Evolutionary conservation across 2,113 vertebrate genomes (phyloP).

Genomic region (Gnathonemus longibarbis): DNA sequence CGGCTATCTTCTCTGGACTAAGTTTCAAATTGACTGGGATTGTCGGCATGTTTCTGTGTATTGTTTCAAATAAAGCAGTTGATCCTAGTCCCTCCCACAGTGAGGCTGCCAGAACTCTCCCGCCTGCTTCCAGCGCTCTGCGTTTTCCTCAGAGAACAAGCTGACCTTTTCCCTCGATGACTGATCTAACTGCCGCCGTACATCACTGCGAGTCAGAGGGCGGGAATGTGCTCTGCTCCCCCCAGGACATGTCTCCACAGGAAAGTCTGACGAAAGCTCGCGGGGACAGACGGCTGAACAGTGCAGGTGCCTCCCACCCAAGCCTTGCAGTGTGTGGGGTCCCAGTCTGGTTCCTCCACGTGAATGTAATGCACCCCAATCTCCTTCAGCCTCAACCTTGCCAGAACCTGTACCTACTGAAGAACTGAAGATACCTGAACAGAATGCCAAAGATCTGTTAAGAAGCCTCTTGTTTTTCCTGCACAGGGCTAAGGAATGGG

Average conservation of each 20-base stretch:
- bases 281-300: background rate
- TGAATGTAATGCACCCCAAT: background rate
- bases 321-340: background rate
- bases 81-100: constrained; percentile 5
- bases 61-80: constrained; percentile 26
- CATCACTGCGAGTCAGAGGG: constrained; percentile 25
- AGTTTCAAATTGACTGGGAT: constrained; percentile 32
- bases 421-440: constrained; percentile 2
- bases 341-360: background rate
- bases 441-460: background rate
- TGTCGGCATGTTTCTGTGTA: constrained; percentile 26
- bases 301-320: background rate
- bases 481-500: background rate
- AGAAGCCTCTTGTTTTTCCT: background rate
- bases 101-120: constrained; percentile 14
- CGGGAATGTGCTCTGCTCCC: constrained; percentile 28
- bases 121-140: background rate
- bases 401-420: background rate
- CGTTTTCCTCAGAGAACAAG: constrained; percentile 3
- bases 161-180: constrained; percentile 33
- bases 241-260: background rate
- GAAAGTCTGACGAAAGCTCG: constrained; percentile 19
- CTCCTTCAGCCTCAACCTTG: background rate
- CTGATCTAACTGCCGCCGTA: constrained; percentile 17
- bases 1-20: constrained; percentile 19